Percentiles rank a stretch among this genome's conserved stretches.
phyloP scores from a whole-genome alignment of 2,888 invertebrate species.

The Acanthococcus lagerstroemiae region DNA sequence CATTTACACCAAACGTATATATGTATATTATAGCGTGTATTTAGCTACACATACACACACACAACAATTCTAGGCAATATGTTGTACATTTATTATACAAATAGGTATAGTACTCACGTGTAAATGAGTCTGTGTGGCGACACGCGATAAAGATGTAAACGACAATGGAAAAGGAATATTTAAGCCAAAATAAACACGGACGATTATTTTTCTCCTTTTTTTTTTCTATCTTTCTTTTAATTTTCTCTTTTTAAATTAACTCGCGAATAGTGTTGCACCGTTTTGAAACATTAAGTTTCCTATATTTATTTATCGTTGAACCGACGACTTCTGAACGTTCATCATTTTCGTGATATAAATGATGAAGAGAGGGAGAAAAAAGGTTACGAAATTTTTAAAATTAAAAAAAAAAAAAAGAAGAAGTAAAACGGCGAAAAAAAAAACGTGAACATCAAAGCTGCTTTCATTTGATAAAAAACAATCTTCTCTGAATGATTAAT shows the following conservation, averaged over 20 bases:
- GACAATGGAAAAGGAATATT: background rate
- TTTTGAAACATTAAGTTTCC: background rate
- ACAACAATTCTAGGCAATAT: no score
- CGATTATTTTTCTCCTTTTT: background rate
- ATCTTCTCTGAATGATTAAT: background rate
- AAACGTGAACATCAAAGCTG: background rate
- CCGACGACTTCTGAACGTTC: background rate
- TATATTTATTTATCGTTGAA: background rate
- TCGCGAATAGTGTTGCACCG: background rate
- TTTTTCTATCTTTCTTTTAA: background rate
- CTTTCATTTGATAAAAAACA: background rate
- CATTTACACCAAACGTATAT: no score
- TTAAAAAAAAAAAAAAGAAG: slow-evolving; percentile 13
- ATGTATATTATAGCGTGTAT: no score
- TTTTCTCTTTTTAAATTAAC: background rate
- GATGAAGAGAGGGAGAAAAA: background rate
- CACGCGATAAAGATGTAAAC: background rate
- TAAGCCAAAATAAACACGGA: background rate
- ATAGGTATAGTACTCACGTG: background rate
- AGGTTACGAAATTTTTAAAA: background rate
- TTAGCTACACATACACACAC: background rate
- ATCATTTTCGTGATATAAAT: background rate
- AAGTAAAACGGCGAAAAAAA: background rate
- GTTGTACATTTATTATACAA: no score
- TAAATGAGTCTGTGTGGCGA: background rate